These are phyloP conservation scores for Chelidonichthys spinosus DNA, from an alignment of 2,797 vertebrate species.

Conservation along the genomic window DNA sequence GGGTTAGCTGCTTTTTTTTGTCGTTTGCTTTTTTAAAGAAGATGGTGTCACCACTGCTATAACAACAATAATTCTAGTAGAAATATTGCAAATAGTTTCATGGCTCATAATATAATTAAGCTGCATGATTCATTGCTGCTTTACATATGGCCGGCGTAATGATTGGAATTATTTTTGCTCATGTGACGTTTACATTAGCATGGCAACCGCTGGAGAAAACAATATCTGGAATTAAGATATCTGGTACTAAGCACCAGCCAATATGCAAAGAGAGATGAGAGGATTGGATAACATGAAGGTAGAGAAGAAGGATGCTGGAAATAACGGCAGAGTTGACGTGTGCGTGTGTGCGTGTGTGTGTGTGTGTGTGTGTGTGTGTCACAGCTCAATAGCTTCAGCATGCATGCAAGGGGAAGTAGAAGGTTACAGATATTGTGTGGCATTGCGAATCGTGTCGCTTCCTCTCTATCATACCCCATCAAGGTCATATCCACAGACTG, in stretches of 20 bases:
- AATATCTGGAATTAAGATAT: slow-evolving; percentile 49
- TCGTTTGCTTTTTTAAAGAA: neutral
- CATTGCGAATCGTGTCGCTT: slow-evolving; percentile 78
- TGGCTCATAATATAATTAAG: slow-evolving; percentile 23
- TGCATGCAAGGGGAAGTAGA: slow-evolving; percentile 62
- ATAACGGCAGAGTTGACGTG: slow-evolving; percentile 68
- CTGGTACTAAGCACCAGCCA: slow-evolving; percentile 51
- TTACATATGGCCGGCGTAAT: slow-evolving; percentile 13
- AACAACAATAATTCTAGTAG: neutral
- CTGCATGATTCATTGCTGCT: slow-evolving; percentile 11
- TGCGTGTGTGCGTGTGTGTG: slow-evolving; percentile 28
- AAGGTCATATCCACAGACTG: slow-evolving; percentile 83
- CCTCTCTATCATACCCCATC: slow-evolving; percentile 81
- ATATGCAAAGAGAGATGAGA: slow-evolving; percentile 62
- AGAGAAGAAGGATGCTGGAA: slow-evolving; percentile 57
- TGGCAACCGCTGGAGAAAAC: slow-evolving; percentile 38
- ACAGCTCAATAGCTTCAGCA: slow-evolving; percentile 71
- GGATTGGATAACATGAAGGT: slow-evolving; percentile 66
- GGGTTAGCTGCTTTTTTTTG: slow-evolving; percentile 15
- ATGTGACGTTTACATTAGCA: slow-evolving; percentile 50
- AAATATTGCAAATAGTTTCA: slow-evolving; percentile 14
- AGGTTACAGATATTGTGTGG: slow-evolving; percentile 82
- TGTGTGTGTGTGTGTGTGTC: slow-evolving; percentile 56
- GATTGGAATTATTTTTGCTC: slow-evolving; percentile 44
- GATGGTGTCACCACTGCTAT: slow-evolving; percentile 35